These are phyloP conservation scores for Cichladusa arquata DNA, from an alignment of 2,113 vertebrate species.

Conservation along the genomic window DNA sequence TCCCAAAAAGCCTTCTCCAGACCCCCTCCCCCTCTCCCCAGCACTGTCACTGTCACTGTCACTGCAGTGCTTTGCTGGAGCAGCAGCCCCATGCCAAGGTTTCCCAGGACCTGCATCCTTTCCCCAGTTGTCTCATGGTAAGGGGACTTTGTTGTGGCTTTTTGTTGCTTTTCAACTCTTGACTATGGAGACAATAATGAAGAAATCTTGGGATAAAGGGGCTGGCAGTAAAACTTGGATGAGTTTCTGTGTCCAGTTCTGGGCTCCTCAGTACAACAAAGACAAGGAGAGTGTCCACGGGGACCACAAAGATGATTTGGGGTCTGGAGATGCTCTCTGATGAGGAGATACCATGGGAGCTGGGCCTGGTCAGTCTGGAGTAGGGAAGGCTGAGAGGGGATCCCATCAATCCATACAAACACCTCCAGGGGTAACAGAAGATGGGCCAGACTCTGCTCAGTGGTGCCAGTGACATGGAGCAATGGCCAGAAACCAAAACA, in stretches of 20 bases:
- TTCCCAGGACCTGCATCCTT: background rate
- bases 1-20: background rate
- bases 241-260: background rate
- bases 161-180: background rate
- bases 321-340: background rate
- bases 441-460: background rate
- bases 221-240: background rate
- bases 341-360: background rate
- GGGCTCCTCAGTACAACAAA: background rate
- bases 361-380: background rate
- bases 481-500: background rate
- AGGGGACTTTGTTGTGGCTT: background rate
- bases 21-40: background rate
- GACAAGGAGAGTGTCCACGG: background rate
- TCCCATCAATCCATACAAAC: background rate
- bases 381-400: background rate
- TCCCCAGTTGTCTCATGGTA: accelerated
- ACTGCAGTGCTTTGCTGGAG: too few relatives aligned
- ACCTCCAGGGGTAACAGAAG: background rate
- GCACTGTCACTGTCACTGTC: background rate
- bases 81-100: background rate
- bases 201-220: background rate
- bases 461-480: background rate
- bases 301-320: background rate
- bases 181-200: background rate